Evolutionary conservation across 2,888 invertebrate species (phyloP).

Genomic region (Lordiphosa andalusiaca): DNA sequence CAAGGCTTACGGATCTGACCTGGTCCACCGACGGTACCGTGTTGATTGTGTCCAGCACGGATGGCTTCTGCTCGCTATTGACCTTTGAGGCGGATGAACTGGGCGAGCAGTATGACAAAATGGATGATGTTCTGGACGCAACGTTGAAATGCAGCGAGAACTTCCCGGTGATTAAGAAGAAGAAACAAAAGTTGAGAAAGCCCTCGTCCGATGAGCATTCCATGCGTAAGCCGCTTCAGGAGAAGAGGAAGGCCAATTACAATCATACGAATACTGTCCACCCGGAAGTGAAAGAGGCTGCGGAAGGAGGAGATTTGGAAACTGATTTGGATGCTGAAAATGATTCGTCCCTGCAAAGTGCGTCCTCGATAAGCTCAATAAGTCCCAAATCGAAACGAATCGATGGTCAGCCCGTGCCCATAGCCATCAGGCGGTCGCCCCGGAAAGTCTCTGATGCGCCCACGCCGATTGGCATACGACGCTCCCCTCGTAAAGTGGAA

Average conservation of each 20-base stretch:
- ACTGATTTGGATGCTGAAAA: constrained; percentile 51
- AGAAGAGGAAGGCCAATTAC: constrained; percentile 40
- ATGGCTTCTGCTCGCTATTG: constrained; percentile 93
- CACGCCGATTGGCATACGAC: constrained; percentile 33
- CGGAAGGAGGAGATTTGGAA: constrained; percentile 13
- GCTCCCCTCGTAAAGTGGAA: constrained; percentile 34
- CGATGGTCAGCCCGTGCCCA: constrained; percentile 31
- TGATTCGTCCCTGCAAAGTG: constrained; percentile 63
- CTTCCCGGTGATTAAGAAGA: constrained; percentile 37
- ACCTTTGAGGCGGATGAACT: constrained; percentile 88
- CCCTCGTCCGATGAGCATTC: constrained; percentile 45
- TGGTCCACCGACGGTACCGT: constrained; percentile 92
- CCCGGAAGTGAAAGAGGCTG: constrained; percentile 9
- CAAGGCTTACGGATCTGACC: constrained; percentile 91
- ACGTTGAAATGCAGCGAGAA: constrained; percentile 52
- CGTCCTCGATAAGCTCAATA: constrained; percentile 30
- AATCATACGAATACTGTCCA: constrained; percentile 6
- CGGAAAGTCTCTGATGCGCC: constrained; percentile 30
- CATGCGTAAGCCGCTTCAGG: constrained; percentile 40
- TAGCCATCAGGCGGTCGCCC: constrained; percentile 51
- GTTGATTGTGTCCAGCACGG: constrained; percentile 90
- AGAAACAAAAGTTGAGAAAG: constrained; percentile 58
- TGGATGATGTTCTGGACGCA: constrained; percentile 75
- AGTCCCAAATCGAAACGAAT: constrained; percentile 32
- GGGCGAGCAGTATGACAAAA: constrained; percentile 82